Evolutionary conservation across 2,888 invertebrate species (phyloP).

Genomic region (Drosophila paucipuncta): DNA sequence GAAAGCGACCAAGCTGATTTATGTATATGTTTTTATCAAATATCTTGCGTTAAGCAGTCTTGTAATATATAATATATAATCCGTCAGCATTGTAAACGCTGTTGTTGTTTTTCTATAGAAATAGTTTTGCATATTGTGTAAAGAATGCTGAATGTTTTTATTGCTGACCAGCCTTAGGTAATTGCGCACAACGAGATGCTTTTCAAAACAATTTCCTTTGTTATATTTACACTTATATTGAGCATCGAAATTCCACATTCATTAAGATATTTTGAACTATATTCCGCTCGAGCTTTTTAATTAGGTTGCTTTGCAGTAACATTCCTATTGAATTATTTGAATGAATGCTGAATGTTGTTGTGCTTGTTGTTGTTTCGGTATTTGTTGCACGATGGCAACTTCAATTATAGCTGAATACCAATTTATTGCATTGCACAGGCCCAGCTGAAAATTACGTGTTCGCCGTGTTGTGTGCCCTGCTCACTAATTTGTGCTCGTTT

Average conservation of each 20-base stretch:
- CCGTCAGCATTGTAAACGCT: not conserved
- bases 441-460: conserved; percentile 49
- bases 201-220: conserved; percentile 2
- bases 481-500: conserved; percentile 61
- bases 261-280: conserved; percentile 8
- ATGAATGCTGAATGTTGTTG: conserved; percentile 7
- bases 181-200: not conserved
- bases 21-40: not conserved
- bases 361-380: conserved; percentile 1
- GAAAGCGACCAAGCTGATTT: not conserved
- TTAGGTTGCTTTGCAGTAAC: conserved; percentile 15
- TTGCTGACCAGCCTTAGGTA: not conserved
- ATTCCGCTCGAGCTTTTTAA: conserved; percentile 11
- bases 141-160: conserved; percentile 8
- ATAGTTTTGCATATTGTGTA: not conserved
- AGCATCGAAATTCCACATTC: conserved; percentile 4
- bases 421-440: conserved; percentile 44
- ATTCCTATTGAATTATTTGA: conserved; percentile 22
- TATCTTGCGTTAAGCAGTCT: not conserved
- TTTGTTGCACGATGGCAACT: conserved; percentile 19
- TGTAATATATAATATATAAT: too few species aligned
- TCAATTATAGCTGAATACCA: conserved; percentile 24
- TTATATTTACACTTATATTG: not conserved
- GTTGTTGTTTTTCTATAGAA: not conserved
- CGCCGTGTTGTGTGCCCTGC: conserved; percentile 37